Evolutionary conservation across 2,888 invertebrate genomes (phyloP).

Genomic region (Carabus problematicus): DNA sequence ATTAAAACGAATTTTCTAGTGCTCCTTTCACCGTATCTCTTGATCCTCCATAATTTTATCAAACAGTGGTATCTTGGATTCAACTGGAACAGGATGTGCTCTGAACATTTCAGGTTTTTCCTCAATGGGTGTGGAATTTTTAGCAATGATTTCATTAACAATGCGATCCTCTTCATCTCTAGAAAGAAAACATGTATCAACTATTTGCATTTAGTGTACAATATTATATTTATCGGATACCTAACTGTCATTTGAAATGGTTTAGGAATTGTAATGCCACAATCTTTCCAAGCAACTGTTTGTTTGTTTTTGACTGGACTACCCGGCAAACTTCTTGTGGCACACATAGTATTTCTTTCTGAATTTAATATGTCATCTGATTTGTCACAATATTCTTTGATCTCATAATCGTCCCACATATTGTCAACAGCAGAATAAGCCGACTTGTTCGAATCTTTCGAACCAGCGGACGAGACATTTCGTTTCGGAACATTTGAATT

Average conservation of each 20-base stretch:
- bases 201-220: background rate
- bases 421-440: conserved; percentile 43
- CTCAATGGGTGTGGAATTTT: conserved; percentile 56
- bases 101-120: conserved; percentile 63
- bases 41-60: conserved; percentile 76
- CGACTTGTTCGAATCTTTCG: conserved; percentile 49
- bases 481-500: conserved; percentile 24
- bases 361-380: conserved; percentile 54
- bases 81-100: conserved; percentile 72
- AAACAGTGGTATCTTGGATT: conserved; percentile 74
- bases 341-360: conserved; percentile 47
- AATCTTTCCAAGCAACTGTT: conserved; percentile 51
- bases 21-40: conserved; percentile 67
- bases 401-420: conserved; percentile 50
- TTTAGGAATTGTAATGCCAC: conserved; percentile 67
- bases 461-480: conserved; percentile 51
- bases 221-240: conserved; percentile 55
- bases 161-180: conserved; percentile 73
- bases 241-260: conserved; percentile 75
- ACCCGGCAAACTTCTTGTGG: conserved; percentile 65
- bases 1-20: too few species aligned
- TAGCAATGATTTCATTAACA: conserved; percentile 61
- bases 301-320: conserved; percentile 63
- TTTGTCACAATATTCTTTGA: conserved; percentile 22
- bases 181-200: conserved; percentile 45